phyloP scores from a whole-genome alignment of 2,113 vertebrate species.

The Rousettus leschenaultii region DNA sequence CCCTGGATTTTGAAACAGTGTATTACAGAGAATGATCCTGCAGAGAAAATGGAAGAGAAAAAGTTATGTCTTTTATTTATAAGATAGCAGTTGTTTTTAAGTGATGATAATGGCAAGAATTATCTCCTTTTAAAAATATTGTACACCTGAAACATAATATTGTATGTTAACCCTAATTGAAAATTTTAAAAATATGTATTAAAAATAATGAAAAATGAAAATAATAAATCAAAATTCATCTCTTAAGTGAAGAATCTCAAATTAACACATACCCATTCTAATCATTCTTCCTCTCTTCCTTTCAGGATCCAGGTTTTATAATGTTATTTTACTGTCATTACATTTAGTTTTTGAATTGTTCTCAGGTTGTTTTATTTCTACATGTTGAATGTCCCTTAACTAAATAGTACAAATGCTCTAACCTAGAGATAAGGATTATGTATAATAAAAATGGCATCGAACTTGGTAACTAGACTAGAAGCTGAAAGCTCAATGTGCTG shows the following conservation, averaged over 20 bases:
- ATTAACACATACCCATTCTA: background rate
- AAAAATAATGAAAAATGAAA: too few relatives aligned
- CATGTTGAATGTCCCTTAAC: background rate
- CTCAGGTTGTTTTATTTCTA: background rate
- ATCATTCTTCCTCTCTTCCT: background rate
- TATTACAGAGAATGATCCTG: background rate
- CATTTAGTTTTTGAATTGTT: background rate
- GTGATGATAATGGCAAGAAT: background rate
- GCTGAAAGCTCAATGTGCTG: background rate
- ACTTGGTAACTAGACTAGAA: background rate
- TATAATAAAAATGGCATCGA: background rate
- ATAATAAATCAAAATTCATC: background rate
- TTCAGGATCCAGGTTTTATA: background rate
- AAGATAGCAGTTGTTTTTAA: background rate
- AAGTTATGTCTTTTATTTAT: background rate
- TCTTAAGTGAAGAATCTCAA: background rate
- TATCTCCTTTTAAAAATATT: too few relatives aligned
- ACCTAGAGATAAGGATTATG: background rate
- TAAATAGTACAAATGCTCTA: background rate
- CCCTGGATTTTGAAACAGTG: background rate
- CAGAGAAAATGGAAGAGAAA: background rate
- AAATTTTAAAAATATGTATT: too few relatives aligned
- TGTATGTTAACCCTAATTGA: too few relatives aligned
- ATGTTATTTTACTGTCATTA: background rate
- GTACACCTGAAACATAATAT: too few relatives aligned